A percentile compares a stretch with the other conserved stretches of the same genome.
Evolutionary conservation across 2,888 invertebrate species (phyloP).

Genomic region (Melanchra persicariae): DNA sequence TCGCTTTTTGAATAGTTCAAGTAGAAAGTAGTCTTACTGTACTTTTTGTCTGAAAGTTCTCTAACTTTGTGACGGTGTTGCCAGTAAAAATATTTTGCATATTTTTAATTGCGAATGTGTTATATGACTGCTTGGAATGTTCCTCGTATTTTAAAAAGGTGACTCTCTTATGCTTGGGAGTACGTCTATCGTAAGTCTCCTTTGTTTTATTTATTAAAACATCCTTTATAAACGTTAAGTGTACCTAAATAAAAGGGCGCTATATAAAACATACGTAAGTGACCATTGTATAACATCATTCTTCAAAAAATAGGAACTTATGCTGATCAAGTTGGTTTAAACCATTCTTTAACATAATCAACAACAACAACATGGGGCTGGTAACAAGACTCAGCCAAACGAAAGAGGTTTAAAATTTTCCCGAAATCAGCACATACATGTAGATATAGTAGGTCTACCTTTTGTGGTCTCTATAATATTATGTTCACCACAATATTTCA

Average conservation of each 20-base stretch:
- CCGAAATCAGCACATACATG: neutral
- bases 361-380: neutral
- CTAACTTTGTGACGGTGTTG: constrained; percentile 14
- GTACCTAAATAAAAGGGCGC: too few relatives aligned
- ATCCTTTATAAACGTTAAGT: neutral
- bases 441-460: neutral
- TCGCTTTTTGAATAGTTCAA: constrained; percentile 43
- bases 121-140: neutral
- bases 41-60: constrained; percentile 30
- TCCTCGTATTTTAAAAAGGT: neutral
- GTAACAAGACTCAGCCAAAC: neutral
- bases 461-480: constrained; percentile 9
- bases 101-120: constrained; percentile 39
- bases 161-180: neutral
- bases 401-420: neutral
- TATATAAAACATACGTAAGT: too few relatives aligned
- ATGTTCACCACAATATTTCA: constrained; percentile 25
- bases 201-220: too few relatives aligned
- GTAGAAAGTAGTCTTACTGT: constrained; percentile 19
- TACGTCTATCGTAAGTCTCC: neutral
- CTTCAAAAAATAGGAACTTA: neutral
- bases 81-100: constrained; percentile 12
- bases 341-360: neutral
- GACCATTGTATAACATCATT: too few relatives aligned
- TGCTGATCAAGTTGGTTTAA: neutral